Conservation (phyloP, 2,113 vertebrate genomes). For the Periophthalmus modestus region DNA sequence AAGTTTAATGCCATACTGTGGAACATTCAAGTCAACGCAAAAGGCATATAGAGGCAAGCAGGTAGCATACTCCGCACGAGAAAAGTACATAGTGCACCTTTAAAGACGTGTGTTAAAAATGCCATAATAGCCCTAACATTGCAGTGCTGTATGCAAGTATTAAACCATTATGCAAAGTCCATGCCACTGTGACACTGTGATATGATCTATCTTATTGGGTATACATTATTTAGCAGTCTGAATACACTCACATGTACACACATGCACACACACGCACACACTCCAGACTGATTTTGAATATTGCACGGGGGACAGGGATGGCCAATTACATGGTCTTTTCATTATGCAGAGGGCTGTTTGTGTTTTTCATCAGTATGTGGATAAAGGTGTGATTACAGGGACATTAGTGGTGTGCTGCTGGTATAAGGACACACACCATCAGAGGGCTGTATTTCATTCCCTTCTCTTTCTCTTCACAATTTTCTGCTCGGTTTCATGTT, state of each 20-base stretch:
- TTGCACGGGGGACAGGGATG: not conserved
- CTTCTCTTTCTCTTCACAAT: constrained; percentile 72
- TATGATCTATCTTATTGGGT: constrained; percentile 1
- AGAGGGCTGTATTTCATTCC: constrained; percentile 60
- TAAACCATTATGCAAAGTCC: not conserved
- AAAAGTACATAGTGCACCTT: too few relatives aligned
- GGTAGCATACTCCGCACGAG: too few relatives aligned
- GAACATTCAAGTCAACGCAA: too few relatives aligned
- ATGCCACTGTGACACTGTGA: not conserved
- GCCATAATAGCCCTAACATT: not conserved
- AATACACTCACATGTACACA: not conserved
- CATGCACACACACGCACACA: too few relatives aligned
- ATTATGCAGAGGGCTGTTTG: constrained; percentile 12
- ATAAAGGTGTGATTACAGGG: constrained; percentile 51
- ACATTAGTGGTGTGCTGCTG: constrained; percentile 51
- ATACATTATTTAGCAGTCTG: not conserved
- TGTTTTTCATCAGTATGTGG: constrained; percentile 33
- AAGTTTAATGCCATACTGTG: too few relatives aligned
- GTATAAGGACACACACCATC: constrained; percentile 63
- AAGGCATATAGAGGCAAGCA: too few relatives aligned
- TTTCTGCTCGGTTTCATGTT: constrained; percentile 79
- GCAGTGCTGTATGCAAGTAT: not conserved
- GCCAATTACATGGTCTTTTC: constrained; percentile 26
- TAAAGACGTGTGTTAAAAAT: not conserved
- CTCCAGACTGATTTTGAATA: not conserved